phyloP scores from a whole-genome alignment of 2,888 invertebrate genomes.

The Cylloceria caligata region DNA sequence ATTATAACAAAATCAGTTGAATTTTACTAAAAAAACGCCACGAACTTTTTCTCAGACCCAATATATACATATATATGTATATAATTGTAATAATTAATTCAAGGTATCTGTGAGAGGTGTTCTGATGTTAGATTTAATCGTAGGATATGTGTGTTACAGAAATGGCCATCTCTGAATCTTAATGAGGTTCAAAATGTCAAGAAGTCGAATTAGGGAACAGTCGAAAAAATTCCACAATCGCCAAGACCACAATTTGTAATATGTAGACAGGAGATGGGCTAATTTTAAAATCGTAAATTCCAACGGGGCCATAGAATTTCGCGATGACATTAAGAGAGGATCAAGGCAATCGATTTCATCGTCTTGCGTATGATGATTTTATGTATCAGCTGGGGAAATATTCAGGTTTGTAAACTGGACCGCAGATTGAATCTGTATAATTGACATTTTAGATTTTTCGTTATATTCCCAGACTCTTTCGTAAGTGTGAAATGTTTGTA shows the following conservation, averaged over 20 bases:
- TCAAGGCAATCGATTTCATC: background rate
- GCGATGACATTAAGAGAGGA: conserved; percentile 4
- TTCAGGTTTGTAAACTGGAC: too few relatives aligned
- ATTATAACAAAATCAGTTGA: too few relatives aligned
- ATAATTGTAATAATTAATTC: conserved; percentile 13
- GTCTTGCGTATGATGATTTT: conserved; percentile 19
- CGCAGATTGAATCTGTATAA: too few relatives aligned
- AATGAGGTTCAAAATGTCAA: conserved; percentile 63
- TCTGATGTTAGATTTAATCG: background rate
- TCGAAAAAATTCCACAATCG: conserved; percentile 8
- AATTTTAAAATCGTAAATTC: conserved; percentile 42
- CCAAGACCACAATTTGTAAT: background rate
- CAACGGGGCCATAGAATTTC: conserved; percentile 12
- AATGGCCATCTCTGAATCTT: conserved; percentile 60
- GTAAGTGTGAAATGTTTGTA: too few relatives aligned
- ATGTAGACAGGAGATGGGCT: background rate
- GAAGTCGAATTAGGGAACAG: conserved; percentile 24
- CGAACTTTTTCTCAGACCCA: too few relatives aligned
- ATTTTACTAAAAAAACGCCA: too few relatives aligned
- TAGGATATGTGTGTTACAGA: conserved; percentile 36
- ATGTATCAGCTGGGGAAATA: background rate
- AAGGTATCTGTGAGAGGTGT: conserved; percentile 10
- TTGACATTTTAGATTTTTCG: too few relatives aligned
- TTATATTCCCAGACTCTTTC: too few relatives aligned
- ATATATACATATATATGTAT: background rate